Percentiles rank a stretch among this genome's conserved stretches.
Evolutionary conservation across 2,888 invertebrate genomes (phyloP).

Genomic region (Metopia argyrocephala): DNA sequence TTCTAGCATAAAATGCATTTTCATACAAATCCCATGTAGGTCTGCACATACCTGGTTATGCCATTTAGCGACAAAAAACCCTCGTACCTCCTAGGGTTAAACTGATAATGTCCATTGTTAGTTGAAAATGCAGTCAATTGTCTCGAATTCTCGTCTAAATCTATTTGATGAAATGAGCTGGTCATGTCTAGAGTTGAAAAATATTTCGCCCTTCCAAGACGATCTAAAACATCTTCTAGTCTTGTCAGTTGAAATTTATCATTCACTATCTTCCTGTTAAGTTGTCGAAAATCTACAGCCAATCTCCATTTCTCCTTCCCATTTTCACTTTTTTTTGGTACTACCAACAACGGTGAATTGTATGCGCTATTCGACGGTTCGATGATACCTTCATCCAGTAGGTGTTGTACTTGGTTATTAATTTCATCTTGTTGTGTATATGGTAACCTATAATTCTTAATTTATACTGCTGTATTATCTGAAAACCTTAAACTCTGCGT

Average conservation of each 20-base stretch:
- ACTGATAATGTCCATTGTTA: too few species aligned
- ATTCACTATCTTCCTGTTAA: too few species aligned
- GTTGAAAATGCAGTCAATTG: too few species aligned
- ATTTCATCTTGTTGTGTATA: neutral
- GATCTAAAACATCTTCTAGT: neutral
- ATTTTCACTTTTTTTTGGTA: too few species aligned
- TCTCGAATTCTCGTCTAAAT: too few species aligned
- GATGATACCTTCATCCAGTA: neutral
- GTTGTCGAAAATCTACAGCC: constrained; percentile 10
- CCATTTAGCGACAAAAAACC: too few species aligned
- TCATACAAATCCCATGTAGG: too few species aligned
- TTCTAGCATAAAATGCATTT: too few species aligned
- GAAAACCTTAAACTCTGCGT: neutral
- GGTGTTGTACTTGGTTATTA: constrained; percentile 3
- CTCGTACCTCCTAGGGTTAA: too few species aligned
- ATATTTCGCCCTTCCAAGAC: constrained; percentile 4
- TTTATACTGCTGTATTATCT: neutral
- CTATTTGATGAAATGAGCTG: neutral
- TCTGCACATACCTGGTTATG: too few species aligned
- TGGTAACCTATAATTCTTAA: neutral
- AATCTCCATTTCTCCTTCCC: constrained; percentile 11
- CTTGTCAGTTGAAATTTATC: too few species aligned
- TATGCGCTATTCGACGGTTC: constrained; percentile 1
- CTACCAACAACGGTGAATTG: constrained; percentile 7
- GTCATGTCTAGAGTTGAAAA: neutral